Conservation (phyloP, 2,888 invertebrate genomes). For the Cheilosia impressa region DNA sequence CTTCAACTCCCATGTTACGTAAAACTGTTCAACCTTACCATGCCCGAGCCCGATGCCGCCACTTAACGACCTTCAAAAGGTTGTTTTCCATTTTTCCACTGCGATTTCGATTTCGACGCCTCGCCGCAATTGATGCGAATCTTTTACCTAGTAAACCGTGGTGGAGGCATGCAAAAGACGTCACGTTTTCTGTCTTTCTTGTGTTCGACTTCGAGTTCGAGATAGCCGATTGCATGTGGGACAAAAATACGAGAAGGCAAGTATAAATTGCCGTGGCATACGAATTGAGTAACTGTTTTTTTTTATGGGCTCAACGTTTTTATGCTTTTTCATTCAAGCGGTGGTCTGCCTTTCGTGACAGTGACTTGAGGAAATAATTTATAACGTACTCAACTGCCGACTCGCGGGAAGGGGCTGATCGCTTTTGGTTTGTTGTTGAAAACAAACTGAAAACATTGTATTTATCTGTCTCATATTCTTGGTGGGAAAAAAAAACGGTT, state of each 20-base stretch:
- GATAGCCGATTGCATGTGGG: slow-evolving; percentile 3
- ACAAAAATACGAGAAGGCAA: background rate
- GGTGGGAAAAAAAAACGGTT: slow-evolving; percentile 1
- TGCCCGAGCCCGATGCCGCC: background rate
- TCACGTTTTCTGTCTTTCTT: slow-evolving; percentile 41
- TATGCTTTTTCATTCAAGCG: slow-evolving; percentile 24
- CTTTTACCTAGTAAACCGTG: slow-evolving; percentile 49
- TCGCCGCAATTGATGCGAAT: slow-evolving; percentile 63
- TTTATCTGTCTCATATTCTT: slow-evolving; percentile 6
- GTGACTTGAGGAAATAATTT: slow-evolving; percentile 28
- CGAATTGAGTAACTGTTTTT: slow-evolving; percentile 40
- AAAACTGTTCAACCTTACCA: slow-evolving; percentile 33
- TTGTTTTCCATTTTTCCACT: slow-evolving; percentile 51
- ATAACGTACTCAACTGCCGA: background rate
- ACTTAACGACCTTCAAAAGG: slow-evolving; percentile 64
- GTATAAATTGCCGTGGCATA: background rate
- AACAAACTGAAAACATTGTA: slow-evolving; percentile 2
- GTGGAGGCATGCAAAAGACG: slow-evolving; percentile 64
- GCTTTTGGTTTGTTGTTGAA: slow-evolving; percentile 1
- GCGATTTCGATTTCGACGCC: slow-evolving; percentile 56
- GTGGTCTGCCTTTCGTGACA: background rate
- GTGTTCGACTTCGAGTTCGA: background rate
- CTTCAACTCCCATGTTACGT: slow-evolving; percentile 65
- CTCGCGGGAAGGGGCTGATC: background rate
- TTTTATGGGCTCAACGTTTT: slow-evolving; percentile 23